These are phyloP conservation scores for Oscheius sp. DNA, from an alignment of 2,888 invertebrate genomes.

Conservation along the genomic window DNA sequence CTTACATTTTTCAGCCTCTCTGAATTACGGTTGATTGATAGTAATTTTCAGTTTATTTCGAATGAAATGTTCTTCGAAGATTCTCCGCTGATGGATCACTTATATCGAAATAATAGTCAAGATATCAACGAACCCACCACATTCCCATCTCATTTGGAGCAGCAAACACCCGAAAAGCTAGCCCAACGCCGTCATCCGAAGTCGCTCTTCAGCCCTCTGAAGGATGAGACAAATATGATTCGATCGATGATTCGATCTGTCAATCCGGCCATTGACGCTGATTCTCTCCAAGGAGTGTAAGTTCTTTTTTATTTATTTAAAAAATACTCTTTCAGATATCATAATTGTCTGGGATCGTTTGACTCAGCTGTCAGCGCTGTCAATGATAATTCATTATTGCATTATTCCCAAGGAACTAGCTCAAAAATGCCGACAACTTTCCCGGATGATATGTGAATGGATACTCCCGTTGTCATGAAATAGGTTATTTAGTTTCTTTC, in stretches of 20 bases:
- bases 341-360: constrained; percentile 19
- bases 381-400: constrained; percentile 40
- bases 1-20: not conserved
- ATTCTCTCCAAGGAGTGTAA: constrained; percentile 14
- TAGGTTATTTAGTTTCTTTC: too few relatives aligned
- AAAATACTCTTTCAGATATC: constrained; percentile 12
- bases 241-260: not conserved
- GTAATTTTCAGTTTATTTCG: not conserved
- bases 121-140: too few relatives aligned
- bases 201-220: constrained; percentile 13
- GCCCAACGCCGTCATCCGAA: not conserved
- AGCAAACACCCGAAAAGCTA: too few relatives aligned
- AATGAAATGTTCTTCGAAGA: constrained; percentile 1
- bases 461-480: too few relatives aligned
- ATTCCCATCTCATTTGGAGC: too few relatives aligned
- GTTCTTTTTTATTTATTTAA: not conserved
- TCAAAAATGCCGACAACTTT: not conserved
- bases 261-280: not conserved
- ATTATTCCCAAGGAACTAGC: not conserved
- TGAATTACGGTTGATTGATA: too few relatives aligned
- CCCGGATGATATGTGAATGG: not conserved
- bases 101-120: not conserved
- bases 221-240: constrained; percentile 8
- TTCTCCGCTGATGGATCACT: constrained; percentile 12
- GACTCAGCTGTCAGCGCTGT: constrained; percentile 35